These are phyloP conservation scores for Sphaeridia pumilis DNA, from an alignment of 2,888 invertebrate genomes.

Conservation along the genomic window DNA sequence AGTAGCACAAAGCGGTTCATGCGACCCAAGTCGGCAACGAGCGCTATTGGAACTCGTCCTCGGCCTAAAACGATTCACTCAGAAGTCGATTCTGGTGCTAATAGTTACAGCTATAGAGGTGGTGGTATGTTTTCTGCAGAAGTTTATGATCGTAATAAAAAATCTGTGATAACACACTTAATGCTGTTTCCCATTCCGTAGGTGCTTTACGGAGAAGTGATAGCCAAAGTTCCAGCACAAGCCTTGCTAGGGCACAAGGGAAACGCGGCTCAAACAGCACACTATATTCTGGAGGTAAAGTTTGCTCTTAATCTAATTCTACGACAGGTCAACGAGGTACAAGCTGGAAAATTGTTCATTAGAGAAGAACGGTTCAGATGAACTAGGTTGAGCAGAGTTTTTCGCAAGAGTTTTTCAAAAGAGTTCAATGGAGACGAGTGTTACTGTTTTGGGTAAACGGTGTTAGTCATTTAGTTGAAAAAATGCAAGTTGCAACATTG, in stretches of 20 bases:
- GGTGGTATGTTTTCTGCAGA: slow-evolving; percentile 10
- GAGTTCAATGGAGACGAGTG: too few relatives aligned
- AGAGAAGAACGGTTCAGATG: too few relatives aligned
- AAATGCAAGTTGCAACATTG: slow-evolving; percentile 14
- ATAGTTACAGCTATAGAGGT: slow-evolving; percentile 40
- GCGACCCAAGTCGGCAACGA: slow-evolving; percentile 51
- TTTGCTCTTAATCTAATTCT: not conserved
- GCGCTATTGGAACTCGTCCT: slow-evolving; percentile 46
- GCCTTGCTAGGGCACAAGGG: slow-evolving; percentile 33
- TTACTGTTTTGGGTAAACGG: too few relatives aligned
- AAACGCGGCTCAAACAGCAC: slow-evolving; percentile 34
- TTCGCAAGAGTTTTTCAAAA: too few relatives aligned
- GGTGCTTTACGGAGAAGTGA: slow-evolving; percentile 34
- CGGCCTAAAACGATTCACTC: slow-evolving; percentile 76
- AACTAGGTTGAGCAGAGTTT: too few relatives aligned
- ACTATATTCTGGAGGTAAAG: slow-evolving; percentile 27
- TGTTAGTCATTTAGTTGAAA: not conserved
- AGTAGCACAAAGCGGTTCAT: slow-evolving; percentile 39
- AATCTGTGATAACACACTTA: not conserved
- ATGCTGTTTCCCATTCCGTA: slow-evolving; percentile 7
- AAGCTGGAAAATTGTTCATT: too few relatives aligned
- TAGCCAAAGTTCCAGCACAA: slow-evolving; percentile 35
- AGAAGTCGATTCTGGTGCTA: slow-evolving; percentile 60
- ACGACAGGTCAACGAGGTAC: too few relatives aligned
- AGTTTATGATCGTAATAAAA: not conserved